A percentile compares a stretch with the other conserved stretches of the same genome.
Conservation (phyloP, 1,140 invertebrate species). For the Brachionus calyciflorus region DNA sequence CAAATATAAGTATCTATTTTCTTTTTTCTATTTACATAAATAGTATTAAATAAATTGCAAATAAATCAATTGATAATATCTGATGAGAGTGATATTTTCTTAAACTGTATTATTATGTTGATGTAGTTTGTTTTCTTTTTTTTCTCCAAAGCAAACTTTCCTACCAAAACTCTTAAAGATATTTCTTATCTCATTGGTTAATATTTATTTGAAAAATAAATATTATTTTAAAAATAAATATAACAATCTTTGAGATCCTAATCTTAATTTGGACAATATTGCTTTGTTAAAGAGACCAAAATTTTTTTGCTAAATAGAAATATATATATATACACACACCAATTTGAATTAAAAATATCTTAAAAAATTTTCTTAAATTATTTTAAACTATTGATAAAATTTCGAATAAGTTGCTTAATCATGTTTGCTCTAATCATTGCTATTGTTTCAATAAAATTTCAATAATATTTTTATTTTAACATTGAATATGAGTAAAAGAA, state of each 20-base stretch:
- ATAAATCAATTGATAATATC: constrained; percentile 35
- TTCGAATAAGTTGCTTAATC: too few species aligned
- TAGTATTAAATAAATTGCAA: neutral
- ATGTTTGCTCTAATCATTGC: neutral
- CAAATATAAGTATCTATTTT: constrained; percentile 15
- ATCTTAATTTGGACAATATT: constrained; percentile 26
- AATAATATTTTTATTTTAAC: too few species aligned
- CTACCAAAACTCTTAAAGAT: constrained; percentile 16
- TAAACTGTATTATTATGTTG: too few species aligned
- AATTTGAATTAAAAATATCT: neutral
- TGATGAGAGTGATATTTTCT: constrained; percentile 12
- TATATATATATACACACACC: constrained; percentile 5
- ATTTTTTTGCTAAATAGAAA: neutral
- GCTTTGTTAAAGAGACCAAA: neutral
- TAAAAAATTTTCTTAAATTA: neutral
- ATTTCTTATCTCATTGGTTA: constrained; percentile 42
- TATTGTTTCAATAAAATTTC: too few species aligned
- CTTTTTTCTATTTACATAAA: too few species aligned
- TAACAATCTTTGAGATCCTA: constrained; percentile 16
- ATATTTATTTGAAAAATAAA: constrained; percentile 37
- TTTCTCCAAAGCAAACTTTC: constrained; percentile 14
- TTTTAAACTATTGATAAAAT: neutral
- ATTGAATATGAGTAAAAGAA: too few species aligned
- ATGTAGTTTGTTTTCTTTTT: neutral
- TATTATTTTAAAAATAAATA: too few species aligned